Percentiles rank a stretch among this genome's conserved stretches.
Conservation (phyloP, 2,113 vertebrate genomes). For the Microcebus jonahi region DNA sequence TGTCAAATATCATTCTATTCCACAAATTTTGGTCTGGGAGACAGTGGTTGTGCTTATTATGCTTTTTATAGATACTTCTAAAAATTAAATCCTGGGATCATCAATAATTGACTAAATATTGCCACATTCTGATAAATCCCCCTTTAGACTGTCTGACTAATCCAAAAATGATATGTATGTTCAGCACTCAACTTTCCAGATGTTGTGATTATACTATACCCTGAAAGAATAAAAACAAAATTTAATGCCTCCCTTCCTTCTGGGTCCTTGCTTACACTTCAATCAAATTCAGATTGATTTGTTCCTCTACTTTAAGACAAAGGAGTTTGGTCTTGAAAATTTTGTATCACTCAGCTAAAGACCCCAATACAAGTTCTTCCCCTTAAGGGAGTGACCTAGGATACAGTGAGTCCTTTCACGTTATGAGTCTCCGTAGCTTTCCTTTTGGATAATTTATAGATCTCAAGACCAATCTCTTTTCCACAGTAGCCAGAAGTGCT, state of each 20-base stretch:
- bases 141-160: neutral
- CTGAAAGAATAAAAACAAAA: neutral
- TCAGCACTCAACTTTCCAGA: neutral
- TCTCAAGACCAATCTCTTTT: neutral
- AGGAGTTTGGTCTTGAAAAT: neutral
- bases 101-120: neutral
- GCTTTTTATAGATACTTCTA: neutral
- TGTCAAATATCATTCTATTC: neutral
- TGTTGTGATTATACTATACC: neutral
- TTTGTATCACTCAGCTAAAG: neutral
- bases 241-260: neutral
- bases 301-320: neutral
- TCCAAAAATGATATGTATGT: neutral
- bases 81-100: neutral
- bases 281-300: neutral
- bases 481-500: neutral
- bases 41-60: neutral
- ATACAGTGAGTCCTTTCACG: neutral
- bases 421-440: neutral
- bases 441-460: neutral
- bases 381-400: neutral
- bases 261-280: neutral
- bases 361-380: neutral
- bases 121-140: neutral
- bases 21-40: neutral